Evolutionary conservation across 2,113 vertebrate species (phyloP).

Genomic region (Hemiscyllium ocellatum): DNA sequence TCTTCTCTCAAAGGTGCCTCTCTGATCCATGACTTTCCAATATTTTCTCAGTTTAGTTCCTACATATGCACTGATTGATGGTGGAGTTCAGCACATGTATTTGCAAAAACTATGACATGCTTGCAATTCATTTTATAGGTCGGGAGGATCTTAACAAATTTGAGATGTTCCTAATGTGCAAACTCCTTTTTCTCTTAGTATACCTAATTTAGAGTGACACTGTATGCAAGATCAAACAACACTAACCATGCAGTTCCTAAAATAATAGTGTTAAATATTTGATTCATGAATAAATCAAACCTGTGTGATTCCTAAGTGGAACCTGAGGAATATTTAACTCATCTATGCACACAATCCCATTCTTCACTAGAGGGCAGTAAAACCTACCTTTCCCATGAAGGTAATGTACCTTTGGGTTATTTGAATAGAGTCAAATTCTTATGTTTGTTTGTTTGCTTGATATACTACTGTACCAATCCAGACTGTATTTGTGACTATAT

Average conservation of each 20-base stretch:
- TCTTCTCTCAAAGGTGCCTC: neutral
- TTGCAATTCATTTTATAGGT: neutral
- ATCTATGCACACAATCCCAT: neutral
- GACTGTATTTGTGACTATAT: too few relatives aligned
- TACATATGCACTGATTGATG: neutral
- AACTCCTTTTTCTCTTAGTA: neutral
- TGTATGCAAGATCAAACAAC: neutral
- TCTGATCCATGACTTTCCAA: neutral
- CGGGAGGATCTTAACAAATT: neutral
- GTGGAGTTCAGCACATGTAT: neutral
- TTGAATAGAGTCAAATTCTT: too few relatives aligned
- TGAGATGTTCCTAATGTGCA: neutral
- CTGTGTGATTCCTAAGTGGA: neutral
- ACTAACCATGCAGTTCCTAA: neutral
- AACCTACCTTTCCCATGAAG: neutral
- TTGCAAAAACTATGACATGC: neutral
- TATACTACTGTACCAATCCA: too few relatives aligned
- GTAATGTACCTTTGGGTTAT: neutral
- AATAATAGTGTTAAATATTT: neutral
- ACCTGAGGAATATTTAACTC: neutral
- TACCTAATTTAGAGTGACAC: neutral
- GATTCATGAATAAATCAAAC: neutral
- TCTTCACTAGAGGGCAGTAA: neutral
- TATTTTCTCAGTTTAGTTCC: neutral
- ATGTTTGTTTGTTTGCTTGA: too few relatives aligned